Conservation (phyloP, 2,888 invertebrate genomes). For the Luperina testacea region DNA sequence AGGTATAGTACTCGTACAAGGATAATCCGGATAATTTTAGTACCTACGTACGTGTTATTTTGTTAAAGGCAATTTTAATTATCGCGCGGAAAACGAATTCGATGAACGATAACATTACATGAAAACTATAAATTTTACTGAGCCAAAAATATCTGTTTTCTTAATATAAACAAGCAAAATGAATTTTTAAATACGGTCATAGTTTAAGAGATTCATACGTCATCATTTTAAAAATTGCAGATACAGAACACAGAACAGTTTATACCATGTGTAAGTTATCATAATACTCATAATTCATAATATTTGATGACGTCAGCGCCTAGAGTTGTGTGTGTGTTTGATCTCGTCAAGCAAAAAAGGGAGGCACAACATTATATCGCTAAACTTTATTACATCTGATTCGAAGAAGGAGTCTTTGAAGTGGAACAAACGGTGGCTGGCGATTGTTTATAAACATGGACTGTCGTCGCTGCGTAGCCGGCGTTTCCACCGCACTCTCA, state of each 20-base stretch:
- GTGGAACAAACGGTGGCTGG: slow-evolving; percentile 72
- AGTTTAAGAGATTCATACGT: slow-evolving; percentile 5
- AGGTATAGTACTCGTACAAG: neutral
- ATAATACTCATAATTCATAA: slow-evolving; percentile 37
- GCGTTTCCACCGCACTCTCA: slow-evolving; percentile 52
- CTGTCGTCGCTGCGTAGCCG: slow-evolving; percentile 50
- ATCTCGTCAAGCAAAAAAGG: slow-evolving; percentile 33
- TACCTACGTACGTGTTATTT: neutral
- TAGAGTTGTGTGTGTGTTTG: slow-evolving; percentile 3
- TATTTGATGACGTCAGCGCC: slow-evolving; percentile 28
- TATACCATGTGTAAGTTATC: slow-evolving; percentile 26
- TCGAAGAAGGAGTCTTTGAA: slow-evolving; percentile 72
- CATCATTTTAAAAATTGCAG: slow-evolving; percentile 20
- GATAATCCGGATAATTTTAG: neutral
- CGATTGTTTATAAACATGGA: slow-evolving; percentile 81
- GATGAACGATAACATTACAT: neutral
- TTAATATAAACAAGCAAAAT: slow-evolving; percentile 16
- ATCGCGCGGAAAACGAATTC: neutral
- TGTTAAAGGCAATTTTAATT: slow-evolving; percentile 11
- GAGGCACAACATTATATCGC: slow-evolving; percentile 31
- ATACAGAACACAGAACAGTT: slow-evolving; percentile 13
- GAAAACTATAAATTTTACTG: slow-evolving; percentile 11
- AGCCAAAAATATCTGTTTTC: slow-evolving; percentile 8
- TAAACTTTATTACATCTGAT: slow-evolving; percentile 49
- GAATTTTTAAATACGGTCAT: slow-evolving; percentile 15